Base-by-base conservation (phyloP, 2,113 vertebrate genomes). In the Larimichthys polyactis region DNA sequence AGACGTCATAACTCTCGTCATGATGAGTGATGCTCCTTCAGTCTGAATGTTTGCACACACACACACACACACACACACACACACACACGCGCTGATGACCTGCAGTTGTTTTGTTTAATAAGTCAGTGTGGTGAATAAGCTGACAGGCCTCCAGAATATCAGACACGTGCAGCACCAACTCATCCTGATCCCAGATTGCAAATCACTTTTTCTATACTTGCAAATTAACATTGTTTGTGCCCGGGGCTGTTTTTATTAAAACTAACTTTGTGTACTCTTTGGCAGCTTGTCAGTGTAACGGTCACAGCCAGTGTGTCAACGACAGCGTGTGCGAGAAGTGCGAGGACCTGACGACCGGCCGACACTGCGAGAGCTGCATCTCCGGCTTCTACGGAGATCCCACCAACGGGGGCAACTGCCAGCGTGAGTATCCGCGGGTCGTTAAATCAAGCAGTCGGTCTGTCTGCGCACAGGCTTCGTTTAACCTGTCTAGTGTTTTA, bases 371-470 rank as follows among this genome's bases (percentile, higher is more conserved):
- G 91, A 98, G 93, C 78, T 99, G 98, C 66, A 92, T 99, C 87
- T 98, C 97, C 0, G 98, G 98, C 81, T 99, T 96, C 95, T 97
- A 98, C 10, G 98, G 98, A 0, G 98, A 99, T 20, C 98, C 98
- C 3, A 99, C 98, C 65, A 99, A 99, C 0, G 98, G 98, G 54
- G 98, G 98, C 83, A 97, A 94, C 2, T 99, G 98, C 87, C 98
- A 99, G 71, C 95, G 98, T 99, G 93, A 97, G 98, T 98, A 52
- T 46, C 3, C 3, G 3, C 2, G 19, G 1, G 65, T 43, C 17
- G 0, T 11, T 78, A 51, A 75, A 83, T 90, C 65, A 67, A 3
- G 4, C 74, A 0, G 51, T 52, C 80, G 2, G 24, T 63, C 52
- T 36, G 8, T 12, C 29, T 2, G 20, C 32, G 27, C 27, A 1